Evolutionary conservation across 2,797 vertebrate species (phyloP).

Genomic region (Artibeus jamaicensis): DNA sequence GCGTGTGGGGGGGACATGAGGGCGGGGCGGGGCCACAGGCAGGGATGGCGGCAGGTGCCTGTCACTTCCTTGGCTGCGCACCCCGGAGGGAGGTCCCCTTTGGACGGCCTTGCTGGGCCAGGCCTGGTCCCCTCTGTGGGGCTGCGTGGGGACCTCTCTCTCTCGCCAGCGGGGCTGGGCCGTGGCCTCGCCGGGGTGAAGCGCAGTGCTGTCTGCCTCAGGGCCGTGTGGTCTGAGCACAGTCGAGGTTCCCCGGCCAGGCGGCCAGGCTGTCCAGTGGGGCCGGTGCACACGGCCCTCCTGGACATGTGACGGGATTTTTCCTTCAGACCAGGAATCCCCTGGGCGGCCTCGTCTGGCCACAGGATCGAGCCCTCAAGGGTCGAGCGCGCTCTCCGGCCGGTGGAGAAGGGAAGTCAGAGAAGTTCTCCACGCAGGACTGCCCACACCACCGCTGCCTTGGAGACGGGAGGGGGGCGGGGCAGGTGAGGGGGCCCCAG

Average conservation of each 20-base stretch:
- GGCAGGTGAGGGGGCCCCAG: not conserved
- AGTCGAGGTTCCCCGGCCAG: fast-evolving
- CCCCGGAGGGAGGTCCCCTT: fast-evolving
- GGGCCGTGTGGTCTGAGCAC: not conserved
- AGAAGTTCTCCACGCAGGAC: not conserved
- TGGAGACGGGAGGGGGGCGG: not conserved
- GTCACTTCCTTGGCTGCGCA: not conserved
- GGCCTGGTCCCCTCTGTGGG: fast-evolving
- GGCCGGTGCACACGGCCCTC: fast-evolving
- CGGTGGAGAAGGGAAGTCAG: not conserved
- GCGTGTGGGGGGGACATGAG: fast-evolving
- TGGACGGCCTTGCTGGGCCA: not conserved
- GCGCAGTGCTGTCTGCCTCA: not conserved
- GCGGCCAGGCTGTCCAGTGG: not conserved
- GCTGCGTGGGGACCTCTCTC: not conserved
- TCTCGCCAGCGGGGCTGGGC: not conserved
- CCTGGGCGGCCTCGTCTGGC: fast-evolving
- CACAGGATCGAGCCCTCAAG: not conserved
- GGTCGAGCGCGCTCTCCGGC: not conserved
- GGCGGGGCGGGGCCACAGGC: fast-evolving
- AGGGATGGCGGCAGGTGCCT: fast-evolving
- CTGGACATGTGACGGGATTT: fast-evolving
- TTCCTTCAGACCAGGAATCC: fast-evolving
- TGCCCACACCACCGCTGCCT: fast-evolving
- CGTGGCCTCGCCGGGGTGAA: not conserved